Evolutionary conservation across 2,797 vertebrate genomes (phyloP).

Genomic region (Pseudocheirus occidentalis): DNA sequence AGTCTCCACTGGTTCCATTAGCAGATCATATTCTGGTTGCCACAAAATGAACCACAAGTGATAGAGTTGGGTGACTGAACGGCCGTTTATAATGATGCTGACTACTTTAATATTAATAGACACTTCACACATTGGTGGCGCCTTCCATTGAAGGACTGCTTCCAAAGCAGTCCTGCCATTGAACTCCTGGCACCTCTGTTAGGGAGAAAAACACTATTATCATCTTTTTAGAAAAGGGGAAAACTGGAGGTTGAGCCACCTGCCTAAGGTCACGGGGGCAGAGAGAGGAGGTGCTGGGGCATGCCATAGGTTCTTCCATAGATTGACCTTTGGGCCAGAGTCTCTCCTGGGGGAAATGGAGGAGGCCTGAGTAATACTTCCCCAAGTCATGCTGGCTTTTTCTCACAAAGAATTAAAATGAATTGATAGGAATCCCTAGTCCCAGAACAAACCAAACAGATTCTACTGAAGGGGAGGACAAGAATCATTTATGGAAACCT

Average conservation of each 20-base stretch:
- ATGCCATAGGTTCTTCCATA: background rate
- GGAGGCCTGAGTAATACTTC: background rate
- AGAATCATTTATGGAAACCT: background rate
- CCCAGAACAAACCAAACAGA: slow-evolving; percentile 36
- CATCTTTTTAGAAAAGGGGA: background rate
- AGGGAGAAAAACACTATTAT: background rate
- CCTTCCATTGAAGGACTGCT: background rate
- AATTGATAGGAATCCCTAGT: slow-evolving; percentile 38
- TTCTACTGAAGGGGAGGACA: background rate
- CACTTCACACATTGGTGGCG: too few species aligned
- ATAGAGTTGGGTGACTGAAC: background rate
- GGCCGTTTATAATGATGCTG: background rate
- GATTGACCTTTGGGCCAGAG: slow-evolving; percentile 14
- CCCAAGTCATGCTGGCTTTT: slow-evolving; percentile 67
- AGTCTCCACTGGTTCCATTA: slow-evolving; percentile 52
- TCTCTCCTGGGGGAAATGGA: background rate
- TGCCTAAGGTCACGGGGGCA: slow-evolving; percentile 9
- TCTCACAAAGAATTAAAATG: slow-evolving; percentile 41
- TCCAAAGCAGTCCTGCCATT: background rate
- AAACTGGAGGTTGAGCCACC: slow-evolving; percentile 1
- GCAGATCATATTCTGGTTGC: fast-evolving
- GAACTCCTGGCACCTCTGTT: background rate
- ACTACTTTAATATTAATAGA: background rate
- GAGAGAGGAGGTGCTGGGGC: background rate
- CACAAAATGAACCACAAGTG: background rate